Evolutionary conservation across 64 coral and sea anemone genomes (phyloP), one percentile per base, ranked within the genome.

Genomic region (Pocillopora verrucosa): DNA sequence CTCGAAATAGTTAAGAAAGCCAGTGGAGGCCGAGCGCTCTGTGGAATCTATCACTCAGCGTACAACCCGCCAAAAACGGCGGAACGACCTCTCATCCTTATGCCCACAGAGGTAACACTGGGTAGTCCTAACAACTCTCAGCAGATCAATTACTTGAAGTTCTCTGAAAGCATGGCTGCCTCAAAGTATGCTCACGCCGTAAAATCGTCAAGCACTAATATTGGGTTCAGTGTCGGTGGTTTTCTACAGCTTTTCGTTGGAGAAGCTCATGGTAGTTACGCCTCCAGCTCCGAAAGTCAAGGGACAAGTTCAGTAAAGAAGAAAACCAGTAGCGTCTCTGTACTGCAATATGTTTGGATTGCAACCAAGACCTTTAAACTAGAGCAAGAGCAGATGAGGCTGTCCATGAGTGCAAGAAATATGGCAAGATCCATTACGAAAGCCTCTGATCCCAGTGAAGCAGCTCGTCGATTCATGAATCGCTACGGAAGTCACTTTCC

Each of bases 401-500:
- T 90, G 56, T 84, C 89, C 4, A 61, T 26, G 56, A 83, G 65
- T 83, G 77, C 67, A 72, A 90, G 65, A 13, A 90, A 19, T 61
- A 70, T 60, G 41, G 89, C 89, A 61, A 83, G 25, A 45, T 82
- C 79, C 16, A 82, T 90, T 36, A 15, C 9, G 10, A 75, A 84
- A 14, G 67, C 20, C 16, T 19, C 10, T 60, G 20, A 65, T 51
- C 16, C 15, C 69, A 81, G 59, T 58, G 77, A 60, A 36, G 73
- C 58, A 35, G 91, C 87, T 26, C 78, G 87, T 11, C 9, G 7
- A 13, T 93, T 93, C 75, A 83, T 93, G 61, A 9, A 72, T 62
- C 70, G 59, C 56, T 93, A 73, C 22, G 92, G 92, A 59, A 93
- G 87, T 67, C 92, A 93, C 57, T 70, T 93, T 19, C 92, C 92